These are phyloP conservation scores for Hololepta plana DNA, from an alignment of 2,888 invertebrate species.

Conservation along the genomic window DNA sequence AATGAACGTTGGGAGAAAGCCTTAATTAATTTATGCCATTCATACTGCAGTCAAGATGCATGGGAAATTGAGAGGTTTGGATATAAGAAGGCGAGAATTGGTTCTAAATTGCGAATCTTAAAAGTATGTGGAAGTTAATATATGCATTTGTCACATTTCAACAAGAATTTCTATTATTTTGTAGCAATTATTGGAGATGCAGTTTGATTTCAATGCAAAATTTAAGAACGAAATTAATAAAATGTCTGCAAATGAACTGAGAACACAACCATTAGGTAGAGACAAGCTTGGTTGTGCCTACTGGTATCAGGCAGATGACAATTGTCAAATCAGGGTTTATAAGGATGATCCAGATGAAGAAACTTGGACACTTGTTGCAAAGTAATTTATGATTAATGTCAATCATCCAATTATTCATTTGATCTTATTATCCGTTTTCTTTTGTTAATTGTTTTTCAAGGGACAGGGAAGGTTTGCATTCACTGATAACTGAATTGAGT, in stretches of 20 bases:
- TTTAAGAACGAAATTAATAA: slow-evolving; percentile 80
- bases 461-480: slow-evolving; percentile 54
- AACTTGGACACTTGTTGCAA: slow-evolving; percentile 83
- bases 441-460: slow-evolving; percentile 15
- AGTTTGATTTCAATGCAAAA: slow-evolving; percentile 86
- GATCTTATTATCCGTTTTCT: slow-evolving; percentile 1
- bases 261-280: slow-evolving; percentile 76
- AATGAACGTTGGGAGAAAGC: slow-evolving; percentile 82
- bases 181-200: slow-evolving; percentile 76
- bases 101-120: slow-evolving; percentile 74
- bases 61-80: slow-evolving; percentile 95
- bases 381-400: slow-evolving; percentile 31
- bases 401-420: slow-evolving; percentile 1
- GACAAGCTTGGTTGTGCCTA: slow-evolving; percentile 85
- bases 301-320: slow-evolving; percentile 83
- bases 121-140: slow-evolving; percentile 61
- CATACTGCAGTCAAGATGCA: slow-evolving; percentile 77
- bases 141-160: not conserved
- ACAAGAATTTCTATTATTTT: slow-evolving; percentile 16
- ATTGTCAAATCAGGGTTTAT: slow-evolving; percentile 80
- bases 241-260: slow-evolving; percentile 57
- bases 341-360: slow-evolving; percentile 94
- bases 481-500: slow-evolving; percentile 56
- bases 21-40: slow-evolving; percentile 79
- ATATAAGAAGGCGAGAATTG: slow-evolving; percentile 77